Evolutionary conservation across 2,888 invertebrate genomes (phyloP).

Genomic region (Megaustenia siamemsis): DNA sequence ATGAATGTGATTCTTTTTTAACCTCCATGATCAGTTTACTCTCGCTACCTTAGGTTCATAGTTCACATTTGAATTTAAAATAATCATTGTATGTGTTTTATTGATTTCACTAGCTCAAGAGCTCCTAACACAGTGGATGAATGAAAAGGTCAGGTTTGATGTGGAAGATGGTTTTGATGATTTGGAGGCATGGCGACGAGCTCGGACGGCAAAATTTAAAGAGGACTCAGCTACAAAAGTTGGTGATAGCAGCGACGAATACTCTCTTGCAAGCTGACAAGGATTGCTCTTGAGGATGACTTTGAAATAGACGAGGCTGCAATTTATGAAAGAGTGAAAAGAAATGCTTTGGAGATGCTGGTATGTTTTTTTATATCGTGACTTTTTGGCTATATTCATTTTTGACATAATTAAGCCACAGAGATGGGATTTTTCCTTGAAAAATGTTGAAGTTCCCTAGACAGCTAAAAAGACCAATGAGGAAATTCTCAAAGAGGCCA

Average conservation of each 20-base stretch:
- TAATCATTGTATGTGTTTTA: not conserved
- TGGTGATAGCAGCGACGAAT: slow-evolving; percentile 18
- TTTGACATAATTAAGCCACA: too few relatives aligned
- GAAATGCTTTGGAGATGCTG: slow-evolving; percentile 46
- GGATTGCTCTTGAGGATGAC: slow-evolving; percentile 44
- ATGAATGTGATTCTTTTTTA: too few relatives aligned
- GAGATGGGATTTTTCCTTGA: too few relatives aligned
- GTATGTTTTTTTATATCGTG: slow-evolving; percentile 10
- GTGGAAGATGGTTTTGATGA: slow-evolving; percentile 66
- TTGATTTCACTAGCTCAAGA: slow-evolving; percentile 71
- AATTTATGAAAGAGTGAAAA: slow-evolving; percentile 50
- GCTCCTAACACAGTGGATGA: slow-evolving; percentile 77
- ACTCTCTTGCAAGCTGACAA: slow-evolving; percentile 14
- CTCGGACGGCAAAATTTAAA: slow-evolving; percentile 22
- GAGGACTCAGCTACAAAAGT: slow-evolving; percentile 17
- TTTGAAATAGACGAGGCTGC: slow-evolving; percentile 61
- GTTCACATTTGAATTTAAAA: not conserved
- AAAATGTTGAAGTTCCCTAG: too few relatives aligned
- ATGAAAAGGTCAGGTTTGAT: slow-evolving; percentile 73
- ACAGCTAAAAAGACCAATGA: too few relatives aligned
- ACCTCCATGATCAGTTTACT: not conserved
- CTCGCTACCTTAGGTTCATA: not conserved
- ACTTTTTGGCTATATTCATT: too few relatives aligned
- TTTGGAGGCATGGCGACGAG: slow-evolving; percentile 63
- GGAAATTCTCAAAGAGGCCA: too few relatives aligned